phyloP scores from a whole-genome alignment of 2,888 invertebrate species.

The Tromatobia lineatoria region DNA sequence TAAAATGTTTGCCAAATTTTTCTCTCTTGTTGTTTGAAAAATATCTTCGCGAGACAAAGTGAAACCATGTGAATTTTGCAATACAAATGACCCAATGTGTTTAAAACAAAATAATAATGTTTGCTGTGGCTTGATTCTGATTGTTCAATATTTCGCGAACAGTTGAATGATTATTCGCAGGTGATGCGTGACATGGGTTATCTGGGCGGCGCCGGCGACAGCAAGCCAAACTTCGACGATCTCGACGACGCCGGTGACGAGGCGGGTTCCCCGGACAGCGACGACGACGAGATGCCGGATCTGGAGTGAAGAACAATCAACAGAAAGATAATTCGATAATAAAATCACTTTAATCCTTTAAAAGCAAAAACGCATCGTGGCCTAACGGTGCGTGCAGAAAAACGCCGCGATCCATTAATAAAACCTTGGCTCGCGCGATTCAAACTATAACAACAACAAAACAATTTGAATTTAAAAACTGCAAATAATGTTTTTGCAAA shows the following conservation, averaged over 20 bases:
- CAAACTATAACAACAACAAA: conserved; percentile 68
- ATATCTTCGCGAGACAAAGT: neutral
- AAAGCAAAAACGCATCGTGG: conserved; percentile 66
- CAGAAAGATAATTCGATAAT: conserved; percentile 44
- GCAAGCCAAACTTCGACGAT: conserved; percentile 92
- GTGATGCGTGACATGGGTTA: conserved; percentile 92
- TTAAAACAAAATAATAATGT: conserved; percentile 1
- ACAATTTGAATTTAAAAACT: conserved; percentile 39
- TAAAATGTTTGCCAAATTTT: neutral
- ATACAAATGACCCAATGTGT: neutral
- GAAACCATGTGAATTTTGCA: neutral
- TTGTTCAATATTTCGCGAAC: conserved; percentile 30
- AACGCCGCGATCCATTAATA: conserved; percentile 41
- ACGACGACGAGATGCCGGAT: conserved; percentile 93
- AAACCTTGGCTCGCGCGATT: conserved; percentile 66
- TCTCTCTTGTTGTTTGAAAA: neutral
- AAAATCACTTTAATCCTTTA: conserved; percentile 66
- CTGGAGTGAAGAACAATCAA: conserved; percentile 87
- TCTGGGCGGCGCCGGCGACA: conserved; percentile 86
- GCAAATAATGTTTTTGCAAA: conserved; percentile 65
- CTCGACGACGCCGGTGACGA: conserved; percentile 89
- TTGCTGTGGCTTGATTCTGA: conserved; percentile 24
- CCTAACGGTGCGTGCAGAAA: conserved; percentile 48
- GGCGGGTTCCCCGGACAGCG: conserved; percentile 86
- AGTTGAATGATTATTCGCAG: conserved; percentile 78